A percentile compares a stretch with the other conserved stretches of the same genome.
Evolutionary conservation across 2,888 invertebrate genomes (phyloP).

Genomic region (Ametastegia equiseti): DNA sequence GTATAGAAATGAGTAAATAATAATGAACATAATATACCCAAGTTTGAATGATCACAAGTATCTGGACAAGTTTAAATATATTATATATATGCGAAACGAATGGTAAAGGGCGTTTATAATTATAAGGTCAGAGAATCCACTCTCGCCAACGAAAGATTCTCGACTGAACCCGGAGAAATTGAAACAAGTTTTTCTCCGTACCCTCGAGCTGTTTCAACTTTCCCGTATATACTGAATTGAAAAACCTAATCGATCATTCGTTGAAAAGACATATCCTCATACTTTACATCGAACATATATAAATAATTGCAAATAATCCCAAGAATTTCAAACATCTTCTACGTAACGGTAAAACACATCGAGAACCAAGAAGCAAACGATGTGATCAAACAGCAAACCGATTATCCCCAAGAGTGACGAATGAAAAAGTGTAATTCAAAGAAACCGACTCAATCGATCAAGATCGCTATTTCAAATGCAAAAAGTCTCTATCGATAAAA

Average conservation of each 20-base stretch:
- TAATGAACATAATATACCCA: too few relatives aligned
- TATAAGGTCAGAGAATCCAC: slow-evolving; percentile 34
- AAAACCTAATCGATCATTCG: neutral
- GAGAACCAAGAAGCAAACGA: neutral
- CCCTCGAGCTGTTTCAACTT: neutral
- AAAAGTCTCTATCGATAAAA: too few relatives aligned
- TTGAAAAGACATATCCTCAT: too few relatives aligned
- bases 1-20: neutral
- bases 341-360: neutral
- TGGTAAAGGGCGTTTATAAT: neutral
- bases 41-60: too few relatives aligned
- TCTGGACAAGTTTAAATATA: too few relatives aligned
- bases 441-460: neutral
- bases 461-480: neutral
- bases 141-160: neutral
- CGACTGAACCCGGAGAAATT: slow-evolving; percentile 4
- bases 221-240: neutral
- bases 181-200: neutral
- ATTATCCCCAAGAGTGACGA: neutral
- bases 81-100: neutral
- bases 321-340: neutral
- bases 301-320: neutral
- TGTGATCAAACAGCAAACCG: neutral
- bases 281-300: too few relatives aligned
- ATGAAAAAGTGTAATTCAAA: neutral